Conservation (phyloP, 2,113 vertebrate genomes). For the Xenopus laevis region DNA sequence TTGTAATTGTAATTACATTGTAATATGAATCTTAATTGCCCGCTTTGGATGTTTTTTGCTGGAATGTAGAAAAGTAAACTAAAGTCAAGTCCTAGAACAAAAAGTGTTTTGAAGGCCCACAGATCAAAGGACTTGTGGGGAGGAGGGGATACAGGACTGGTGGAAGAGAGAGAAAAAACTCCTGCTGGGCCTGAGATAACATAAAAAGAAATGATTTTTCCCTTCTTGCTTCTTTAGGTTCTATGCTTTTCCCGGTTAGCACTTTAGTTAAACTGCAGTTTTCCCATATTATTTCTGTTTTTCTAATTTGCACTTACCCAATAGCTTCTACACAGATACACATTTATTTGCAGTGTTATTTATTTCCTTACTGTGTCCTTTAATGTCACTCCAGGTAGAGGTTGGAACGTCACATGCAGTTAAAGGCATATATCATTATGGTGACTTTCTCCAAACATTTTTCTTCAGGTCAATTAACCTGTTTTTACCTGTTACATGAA, state of each 20-base stretch:
- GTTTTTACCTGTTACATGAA: too few species aligned
- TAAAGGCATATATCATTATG: too few species aligned
- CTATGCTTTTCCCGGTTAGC: too few species aligned
- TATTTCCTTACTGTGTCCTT: too few species aligned
- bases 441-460: too few species aligned
- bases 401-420: too few species aligned
- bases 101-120: not conserved
- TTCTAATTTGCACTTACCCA: not conserved
- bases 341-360: too few species aligned
- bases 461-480: too few species aligned
- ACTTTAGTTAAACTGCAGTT: too few species aligned
- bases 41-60: not conserved
- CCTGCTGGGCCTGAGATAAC: not conserved
- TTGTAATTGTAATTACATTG: not conserved
- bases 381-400: too few species aligned
- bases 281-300: not conserved
- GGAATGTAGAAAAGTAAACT: not conserved
- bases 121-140: not conserved
- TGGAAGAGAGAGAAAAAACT: not conserved
- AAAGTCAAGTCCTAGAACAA: not conserved
- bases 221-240: not conserved
- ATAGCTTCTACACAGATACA: not conserved
- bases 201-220: not conserved
- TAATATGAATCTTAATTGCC: not conserved
- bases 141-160: not conserved